phyloP scores from a whole-genome alignment of 2,888 invertebrate species.

The Drosophila eohydei region DNA sequence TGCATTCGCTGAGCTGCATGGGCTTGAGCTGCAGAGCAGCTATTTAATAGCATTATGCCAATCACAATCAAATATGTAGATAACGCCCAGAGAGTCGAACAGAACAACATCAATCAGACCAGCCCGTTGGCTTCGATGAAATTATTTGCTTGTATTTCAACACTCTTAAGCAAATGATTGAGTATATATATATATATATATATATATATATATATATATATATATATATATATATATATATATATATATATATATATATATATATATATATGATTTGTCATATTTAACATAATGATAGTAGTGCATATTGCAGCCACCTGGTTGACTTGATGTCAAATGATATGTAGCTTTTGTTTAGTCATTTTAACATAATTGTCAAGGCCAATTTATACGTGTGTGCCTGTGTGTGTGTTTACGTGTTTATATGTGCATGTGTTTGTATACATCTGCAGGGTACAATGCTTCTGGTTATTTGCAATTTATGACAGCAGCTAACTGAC shows the following conservation, averaged over 20 bases:
- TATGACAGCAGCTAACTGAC: slow-evolving; percentile 43
- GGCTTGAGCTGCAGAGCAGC: neutral
- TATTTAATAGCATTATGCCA: slow-evolving; percentile 43
- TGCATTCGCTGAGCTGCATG: slow-evolving; percentile 30
- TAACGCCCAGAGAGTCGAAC: neutral
- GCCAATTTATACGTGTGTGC: neutral
- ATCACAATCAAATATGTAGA: slow-evolving; percentile 31
- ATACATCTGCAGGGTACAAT: slow-evolving; percentile 16
- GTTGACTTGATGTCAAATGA: slow-evolving; percentile 36
- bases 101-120: neutral
- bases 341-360: slow-evolving; percentile 40
- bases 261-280: neutral
- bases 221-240: no score
- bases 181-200: slow-evolving; percentile 4
- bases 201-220: neutral
- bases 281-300: slow-evolving; percentile 1
- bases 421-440: slow-evolving; percentile 3
- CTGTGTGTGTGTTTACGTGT: neutral
- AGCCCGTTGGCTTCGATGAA: slow-evolving; percentile 11
- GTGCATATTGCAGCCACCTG: slow-evolving; percentile 10
- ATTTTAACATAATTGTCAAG: slow-evolving; percentile 22
- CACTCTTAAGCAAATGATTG: slow-evolving; percentile 24
- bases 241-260: neutral
- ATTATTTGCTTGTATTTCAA: slow-evolving; percentile 43
- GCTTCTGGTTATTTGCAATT: slow-evolving; percentile 43